Evolutionary conservation across 1,140 invertebrate species (phyloP), one percentile per base, ranked within the genome.

Genomic region (Amyelois transitella): DNA sequence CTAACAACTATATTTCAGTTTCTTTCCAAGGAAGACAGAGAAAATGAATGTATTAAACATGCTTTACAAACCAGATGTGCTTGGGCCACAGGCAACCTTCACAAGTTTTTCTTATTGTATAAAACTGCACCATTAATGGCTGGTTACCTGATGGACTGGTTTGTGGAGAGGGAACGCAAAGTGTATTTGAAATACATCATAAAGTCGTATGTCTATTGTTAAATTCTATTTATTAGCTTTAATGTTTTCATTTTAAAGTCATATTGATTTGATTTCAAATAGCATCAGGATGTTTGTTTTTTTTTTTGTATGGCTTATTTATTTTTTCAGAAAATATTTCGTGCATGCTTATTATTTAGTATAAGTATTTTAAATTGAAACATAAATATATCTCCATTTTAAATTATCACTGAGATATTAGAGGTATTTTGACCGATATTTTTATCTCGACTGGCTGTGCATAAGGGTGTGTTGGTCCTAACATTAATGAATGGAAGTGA

Each of bases 81-180:
- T 6, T 99, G 97, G 97, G 93, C 94, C 58, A 90, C 96, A 60
- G 93, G 93, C 66, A 98, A 98, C 90, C 97, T 96, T 85, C 94
- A 96, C 83, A 94, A 91, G 81, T 96, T 99, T 86, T 99, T 99
- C 91, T 91, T 94, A 71, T 89, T 99, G 44, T 99, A 98, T 88
- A 91, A 91, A 59, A 83, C 81, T 47, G 94, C 98, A 18, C 98
- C 98, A 7, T 92, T 95, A 79, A 99, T 99, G 98, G 94, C 96
- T n/a, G 95, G 94, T 19, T 98, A 96, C 88, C 91, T 99, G 49
- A 96, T 99, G 88, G 97, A 99, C 88, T 98, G 97, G 97, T 99
- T 99, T 91, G 92, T 97, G 75, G 94, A 97, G 47, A 90, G 97
- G 75, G 97, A 98, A 81, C 90, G 98, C 76, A 98, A 96, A 89